These are phyloP conservation scores for Athalia rosae DNA, from an alignment of 2,888 invertebrate species.

Conservation along the genomic window DNA sequence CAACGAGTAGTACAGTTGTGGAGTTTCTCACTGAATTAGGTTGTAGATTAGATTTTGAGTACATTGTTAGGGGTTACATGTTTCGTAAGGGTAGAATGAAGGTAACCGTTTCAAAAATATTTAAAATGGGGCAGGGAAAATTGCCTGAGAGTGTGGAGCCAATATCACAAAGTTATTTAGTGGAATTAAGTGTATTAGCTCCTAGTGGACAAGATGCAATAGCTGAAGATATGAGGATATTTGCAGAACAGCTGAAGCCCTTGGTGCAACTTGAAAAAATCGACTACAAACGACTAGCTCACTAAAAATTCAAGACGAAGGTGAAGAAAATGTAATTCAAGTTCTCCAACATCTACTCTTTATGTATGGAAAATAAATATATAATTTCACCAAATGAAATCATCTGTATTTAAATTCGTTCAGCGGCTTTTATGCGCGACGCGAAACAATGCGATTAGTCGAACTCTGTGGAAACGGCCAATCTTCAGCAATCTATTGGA, in stretches of 20 bases:
- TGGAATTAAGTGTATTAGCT: constrained; percentile 93
- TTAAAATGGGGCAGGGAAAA: constrained; percentile 87
- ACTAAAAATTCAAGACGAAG: constrained; percentile 50
- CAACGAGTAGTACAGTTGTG: constrained; percentile 91
- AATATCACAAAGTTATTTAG: constrained; percentile 93
- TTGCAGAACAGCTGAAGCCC: constrained; percentile 95
- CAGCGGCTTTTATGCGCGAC: no score
- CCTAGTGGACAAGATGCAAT: constrained; percentile 95
- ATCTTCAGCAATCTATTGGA: no score
- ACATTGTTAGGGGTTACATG: constrained; percentile 93
- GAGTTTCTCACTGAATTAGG: constrained; percentile 95
- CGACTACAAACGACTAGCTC: constrained; percentile 86
- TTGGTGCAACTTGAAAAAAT: constrained; percentile 94
- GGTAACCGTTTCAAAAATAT: constrained; percentile 95
- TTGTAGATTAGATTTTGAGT: constrained; percentile 94
- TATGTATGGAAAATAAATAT: no score
- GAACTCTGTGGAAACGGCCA: no score
- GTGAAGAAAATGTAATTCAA: neutral
- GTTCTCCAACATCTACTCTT: neutral
- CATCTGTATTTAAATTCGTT: no score
- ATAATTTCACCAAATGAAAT: no score
- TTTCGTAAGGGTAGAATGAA: constrained; percentile 98
- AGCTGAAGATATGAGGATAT: constrained; percentile 95
- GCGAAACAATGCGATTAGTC: no score
- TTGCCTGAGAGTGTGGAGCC: constrained; percentile 84